Base-by-base conservation (phyloP, 2,888 invertebrate genomes). In the Spicauda simplicius region DNA sequence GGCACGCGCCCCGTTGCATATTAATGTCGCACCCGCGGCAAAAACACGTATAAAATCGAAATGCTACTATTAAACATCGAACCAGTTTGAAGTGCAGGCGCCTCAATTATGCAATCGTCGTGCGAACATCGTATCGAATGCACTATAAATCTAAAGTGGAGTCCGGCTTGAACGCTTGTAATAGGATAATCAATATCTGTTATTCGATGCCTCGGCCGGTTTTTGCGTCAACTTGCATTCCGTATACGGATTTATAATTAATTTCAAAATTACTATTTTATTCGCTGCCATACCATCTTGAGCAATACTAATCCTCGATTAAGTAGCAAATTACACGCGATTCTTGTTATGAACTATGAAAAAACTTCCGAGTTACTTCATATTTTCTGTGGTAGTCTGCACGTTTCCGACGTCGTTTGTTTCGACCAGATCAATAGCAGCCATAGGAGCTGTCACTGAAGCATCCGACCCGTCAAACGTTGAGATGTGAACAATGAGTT, bases 1-100 rank as follows among this genome's bases (percentile, higher is more conserved):
- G 84, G 91, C 91, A 91, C 92, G 91, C 90, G 91, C 87, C 85
- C 83, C 83, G 80, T 84, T 87, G 90, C 89, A 90, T 91, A 90
- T 90, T 90, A 86, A 91, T 90, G 88, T 80, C 81, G 84, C 85
- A 82, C 82, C 84, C 82, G 84, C 69, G 64, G 73, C 74, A 73
- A 90, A 90, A 90, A 88, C 81, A 79, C 70, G 79, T 78, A 86
- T 86, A 86, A 86, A 86, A 86, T 87, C 86, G 87, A 87, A 88
- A 85, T 83, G 84, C 83, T 86, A 87, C 84, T 82, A 85, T 67
- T 67, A 67, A 83, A 86, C 83, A 86, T 84, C 79, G 82, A 81
- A 85, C 85, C 81, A 78, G 87, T 86, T 85, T 78, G 73, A 80
- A 79, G 79, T 81, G 84, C 87, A 87, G 84, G 82, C 86, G 83